phyloP scores from a whole-genome alignment of 1,140 invertebrate genomes.

The Pachyrhynchus sulphureomaculatus region DNA sequence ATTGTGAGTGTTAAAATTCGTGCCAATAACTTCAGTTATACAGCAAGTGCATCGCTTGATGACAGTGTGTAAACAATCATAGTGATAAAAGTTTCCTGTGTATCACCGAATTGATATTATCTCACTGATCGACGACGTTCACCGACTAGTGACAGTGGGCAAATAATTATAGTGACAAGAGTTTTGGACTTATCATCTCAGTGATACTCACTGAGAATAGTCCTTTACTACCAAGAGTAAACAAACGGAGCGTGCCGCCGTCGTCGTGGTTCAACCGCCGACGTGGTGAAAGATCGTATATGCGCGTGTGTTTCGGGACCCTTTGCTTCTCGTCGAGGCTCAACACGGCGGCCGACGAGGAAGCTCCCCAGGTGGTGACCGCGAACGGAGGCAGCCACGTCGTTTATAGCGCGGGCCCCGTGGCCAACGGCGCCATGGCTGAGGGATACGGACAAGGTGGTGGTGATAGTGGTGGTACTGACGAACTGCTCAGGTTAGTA shows the following conservation, averaged over 20 bases:
- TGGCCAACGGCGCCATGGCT: constrained; percentile 14
- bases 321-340: constrained; percentile 85
- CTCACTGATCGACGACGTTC: too few relatives aligned
- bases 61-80: too few relatives aligned
- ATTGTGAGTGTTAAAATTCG: too few relatives aligned
- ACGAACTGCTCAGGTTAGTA: constrained; percentile 14
- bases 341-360: constrained; percentile 70
- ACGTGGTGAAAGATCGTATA: constrained; percentile 61
- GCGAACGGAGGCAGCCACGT: background rate
- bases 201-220: too few relatives aligned
- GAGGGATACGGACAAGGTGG: background rate
- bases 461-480: background rate
- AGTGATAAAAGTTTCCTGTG: too few relatives aligned
- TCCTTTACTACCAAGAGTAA: background rate
- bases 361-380: constrained; percentile 53
- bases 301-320: constrained; percentile 82
- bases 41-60: too few relatives aligned
- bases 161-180: too few relatives aligned
- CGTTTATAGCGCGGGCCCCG: background rate
- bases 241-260: constrained; percentile 68
- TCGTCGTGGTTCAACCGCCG: constrained; percentile 53
- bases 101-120: too few relatives aligned
- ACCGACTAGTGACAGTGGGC: too few relatives aligned
- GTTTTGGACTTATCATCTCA: too few relatives aligned
- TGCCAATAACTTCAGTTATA: too few relatives aligned